Conservation (phyloP, 2,888 invertebrate genomes). For the Scaptomyza parva region DNA sequence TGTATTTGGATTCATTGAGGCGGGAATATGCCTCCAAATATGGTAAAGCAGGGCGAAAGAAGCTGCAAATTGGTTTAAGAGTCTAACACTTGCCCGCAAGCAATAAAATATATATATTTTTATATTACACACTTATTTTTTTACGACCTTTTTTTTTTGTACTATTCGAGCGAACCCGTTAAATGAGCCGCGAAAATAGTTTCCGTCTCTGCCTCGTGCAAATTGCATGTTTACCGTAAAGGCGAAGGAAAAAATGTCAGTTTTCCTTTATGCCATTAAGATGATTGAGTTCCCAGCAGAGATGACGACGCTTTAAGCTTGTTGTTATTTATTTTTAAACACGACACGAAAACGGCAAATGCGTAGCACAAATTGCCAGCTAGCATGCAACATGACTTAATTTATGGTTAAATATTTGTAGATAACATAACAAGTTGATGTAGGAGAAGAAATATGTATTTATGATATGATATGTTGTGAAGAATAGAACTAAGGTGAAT, state of each 20-base stretch:
- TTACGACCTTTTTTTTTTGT: constrained; percentile 43
- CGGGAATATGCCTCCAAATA: constrained; percentile 46
- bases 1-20: constrained; percentile 51
- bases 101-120: constrained; percentile 56
- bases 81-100: constrained; percentile 55
- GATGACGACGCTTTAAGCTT: constrained; percentile 2
- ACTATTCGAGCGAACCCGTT: constrained; percentile 58
- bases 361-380: constrained; percentile 1
- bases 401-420: neutral
- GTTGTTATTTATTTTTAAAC: neutral
- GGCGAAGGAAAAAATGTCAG: constrained; percentile 16
- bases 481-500: too few species aligned
- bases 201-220: constrained; percentile 65
- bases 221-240: constrained; percentile 43
- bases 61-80: constrained; percentile 69
- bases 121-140: constrained; percentile 40
- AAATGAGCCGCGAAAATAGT: constrained; percentile 80
- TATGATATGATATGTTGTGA: too few species aligned
- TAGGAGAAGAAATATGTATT: neutral
- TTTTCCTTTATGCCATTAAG: constrained; percentile 20
- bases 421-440: neutral
- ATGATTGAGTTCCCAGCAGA: constrained; percentile 26
- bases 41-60: constrained; percentile 13
- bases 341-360: neutral
- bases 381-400: constrained; percentile 1